These are phyloP conservation scores for Pelecanus crispus DNA, from an alignment of 2,113 vertebrate species.

Conservation along the genomic window DNA sequence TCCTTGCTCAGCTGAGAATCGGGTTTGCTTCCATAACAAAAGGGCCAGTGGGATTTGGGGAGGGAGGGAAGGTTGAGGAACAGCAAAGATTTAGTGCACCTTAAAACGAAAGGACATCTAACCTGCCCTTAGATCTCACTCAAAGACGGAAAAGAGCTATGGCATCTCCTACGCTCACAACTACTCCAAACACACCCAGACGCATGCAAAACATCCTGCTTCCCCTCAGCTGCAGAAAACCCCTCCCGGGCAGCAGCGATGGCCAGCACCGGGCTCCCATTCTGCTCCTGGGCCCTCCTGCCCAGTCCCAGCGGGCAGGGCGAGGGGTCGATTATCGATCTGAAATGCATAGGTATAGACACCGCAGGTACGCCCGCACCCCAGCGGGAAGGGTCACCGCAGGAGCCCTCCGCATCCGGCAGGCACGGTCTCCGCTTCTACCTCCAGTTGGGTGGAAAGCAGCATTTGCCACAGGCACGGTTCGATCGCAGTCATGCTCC, in stretches of 20 bases:
- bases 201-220: slow-evolving; percentile 22
- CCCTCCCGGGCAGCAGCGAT: fast-evolving
- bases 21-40: not conserved
- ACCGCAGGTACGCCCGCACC: not conserved
- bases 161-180: slow-evolving; percentile 53
- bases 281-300: not conserved
- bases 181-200: slow-evolving; percentile 47
- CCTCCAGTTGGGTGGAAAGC: slow-evolving; percentile 48
- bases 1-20: not conserved
- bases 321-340: not conserved
- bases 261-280: not conserved
- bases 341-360: slow-evolving; percentile 48
- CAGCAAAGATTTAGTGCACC: slow-evolving; percentile 21
- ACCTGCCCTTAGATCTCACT: slow-evolving; percentile 42
- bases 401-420: not conserved
- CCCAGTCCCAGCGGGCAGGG: not conserved
- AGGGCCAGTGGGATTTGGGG: not conserved
- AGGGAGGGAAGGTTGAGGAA: not conserved
- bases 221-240: not conserved
- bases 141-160: slow-evolving; percentile 25
- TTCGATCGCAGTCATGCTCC: slow-evolving; percentile 26
- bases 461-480: slow-evolving; percentile 63
- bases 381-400: not conserved
- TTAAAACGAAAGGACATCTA: slow-evolving; percentile 49
- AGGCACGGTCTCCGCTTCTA: slow-evolving; percentile 7